Conservation (phyloP, 2,113 vertebrate species). For the Eidolon helvum region DNA sequence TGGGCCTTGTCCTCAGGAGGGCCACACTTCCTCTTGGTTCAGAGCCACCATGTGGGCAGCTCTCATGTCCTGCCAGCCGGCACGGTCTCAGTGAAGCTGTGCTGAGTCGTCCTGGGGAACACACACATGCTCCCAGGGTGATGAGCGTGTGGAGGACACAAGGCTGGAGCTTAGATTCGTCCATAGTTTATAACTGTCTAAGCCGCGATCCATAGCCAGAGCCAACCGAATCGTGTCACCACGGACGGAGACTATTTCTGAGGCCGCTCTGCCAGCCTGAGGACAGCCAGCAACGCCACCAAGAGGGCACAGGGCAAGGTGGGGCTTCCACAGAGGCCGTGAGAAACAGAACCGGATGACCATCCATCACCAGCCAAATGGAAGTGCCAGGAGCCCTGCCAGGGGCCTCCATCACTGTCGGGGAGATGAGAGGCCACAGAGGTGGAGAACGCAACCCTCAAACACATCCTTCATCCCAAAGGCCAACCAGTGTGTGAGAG, state of each 20-base stretch:
- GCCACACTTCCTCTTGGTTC: rapidly evolving
- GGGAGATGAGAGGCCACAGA: neutral
- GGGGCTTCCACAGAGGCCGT: rapidly evolving
- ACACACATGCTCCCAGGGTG: rapidly evolving
- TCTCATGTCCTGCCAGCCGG: rapidly evolving
- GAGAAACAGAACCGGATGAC: neutral
- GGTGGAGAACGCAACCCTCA: rapidly evolving
- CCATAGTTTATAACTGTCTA: neutral
- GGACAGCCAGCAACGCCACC: neutral
- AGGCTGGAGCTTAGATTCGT: rapidly evolving
- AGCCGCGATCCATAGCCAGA: neutral
- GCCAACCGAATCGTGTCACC: rapidly evolving
- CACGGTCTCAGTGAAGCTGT: rapidly evolving
- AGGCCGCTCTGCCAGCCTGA: neutral
- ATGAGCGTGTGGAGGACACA: rapidly evolving
- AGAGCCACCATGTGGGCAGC: rapidly evolving
- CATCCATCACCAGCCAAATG: neutral
- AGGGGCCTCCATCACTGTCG: neutral
- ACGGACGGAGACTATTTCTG: neutral
- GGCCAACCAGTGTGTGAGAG: rapidly evolving
- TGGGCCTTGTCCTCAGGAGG: neutral
- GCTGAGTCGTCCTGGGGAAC: rapidly evolving
- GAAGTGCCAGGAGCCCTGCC: neutral
- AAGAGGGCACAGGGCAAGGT: neutral
- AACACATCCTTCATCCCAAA: too few relatives aligned